Evolutionary conservation across 2,888 invertebrate genomes (phyloP).

Genomic region (Clostera curtula): DNA sequence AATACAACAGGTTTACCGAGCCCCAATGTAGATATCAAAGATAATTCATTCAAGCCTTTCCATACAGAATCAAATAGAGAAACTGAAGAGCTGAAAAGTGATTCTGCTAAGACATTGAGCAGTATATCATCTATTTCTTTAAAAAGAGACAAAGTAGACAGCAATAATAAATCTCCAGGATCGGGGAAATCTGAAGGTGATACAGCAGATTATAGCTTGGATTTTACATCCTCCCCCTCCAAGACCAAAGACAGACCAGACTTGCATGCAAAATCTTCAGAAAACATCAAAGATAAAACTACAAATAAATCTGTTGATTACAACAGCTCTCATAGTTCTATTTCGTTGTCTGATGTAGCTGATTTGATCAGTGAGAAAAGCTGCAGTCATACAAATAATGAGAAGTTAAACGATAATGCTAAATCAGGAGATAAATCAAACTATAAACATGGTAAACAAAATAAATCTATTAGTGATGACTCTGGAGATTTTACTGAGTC

Average conservation of each 20-base stretch:
- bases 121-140: conserved; percentile 31
- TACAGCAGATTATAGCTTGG: conserved; percentile 53
- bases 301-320: too few species aligned
- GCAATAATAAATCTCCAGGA: conserved; percentile 26
- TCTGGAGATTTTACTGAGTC: conserved; percentile 63
- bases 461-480: conserved; percentile 45
- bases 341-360: conserved; percentile 63
- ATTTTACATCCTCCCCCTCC: conserved; percentile 48
- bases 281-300: conserved; percentile 20
- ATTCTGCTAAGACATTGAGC: conserved; percentile 32
- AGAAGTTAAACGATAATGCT: conserved; percentile 22
- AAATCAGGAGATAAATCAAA: conserved; percentile 25
- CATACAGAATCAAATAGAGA: conserved; percentile 6
- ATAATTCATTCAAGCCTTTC: conserved; percentile 8
- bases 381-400: conserved; percentile 27
- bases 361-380: conserved; percentile 62
- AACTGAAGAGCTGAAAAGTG: conserved; percentile 23
- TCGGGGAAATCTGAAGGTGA: conserved; percentile 42
- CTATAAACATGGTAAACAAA: conserved; percentile 24
- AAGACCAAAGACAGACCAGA: conserved; percentile 28
- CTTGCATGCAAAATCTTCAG: conserved; percentile 14
- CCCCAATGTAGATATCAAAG: conserved; percentile 19
- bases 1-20: conserved; percentile 47
- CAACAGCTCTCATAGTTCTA: conserved; percentile 55
- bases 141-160: conserved; percentile 24